Conservation (phyloP, 2,888 invertebrate species). For the Yponomeuta malinellus region DNA sequence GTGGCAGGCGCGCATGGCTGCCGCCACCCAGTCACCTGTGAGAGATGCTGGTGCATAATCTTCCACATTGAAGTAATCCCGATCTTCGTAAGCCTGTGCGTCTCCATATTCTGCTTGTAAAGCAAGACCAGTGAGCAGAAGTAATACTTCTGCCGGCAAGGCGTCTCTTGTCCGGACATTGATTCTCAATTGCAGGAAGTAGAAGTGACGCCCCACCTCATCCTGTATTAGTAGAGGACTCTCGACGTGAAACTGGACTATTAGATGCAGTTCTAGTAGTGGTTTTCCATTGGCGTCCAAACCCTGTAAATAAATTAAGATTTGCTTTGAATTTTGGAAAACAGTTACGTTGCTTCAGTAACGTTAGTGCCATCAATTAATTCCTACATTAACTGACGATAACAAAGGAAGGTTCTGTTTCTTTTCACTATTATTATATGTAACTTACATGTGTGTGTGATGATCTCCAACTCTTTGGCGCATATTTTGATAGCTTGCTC, state of each 20-base stretch:
- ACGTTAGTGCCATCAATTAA: too few relatives aligned
- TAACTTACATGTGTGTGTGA: conserved; percentile 90
- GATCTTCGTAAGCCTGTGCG: conserved; percentile 62
- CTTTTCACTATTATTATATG: background rate
- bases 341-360: too few relatives aligned
- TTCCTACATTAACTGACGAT: too few relatives aligned
- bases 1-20: conserved; percentile 85
- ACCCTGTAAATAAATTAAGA: conserved; percentile 76
- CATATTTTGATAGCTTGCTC: conserved; percentile 96
- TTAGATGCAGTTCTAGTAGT: conserved; percentile 90
- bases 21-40: conserved; percentile 75
- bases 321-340: background rate
- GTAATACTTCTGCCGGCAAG: conserved; percentile 78
- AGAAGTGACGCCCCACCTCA: conserved; percentile 93
- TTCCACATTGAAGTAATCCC: conserved; percentile 83
- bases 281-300: conserved; percentile 93
- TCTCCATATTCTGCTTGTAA: conserved; percentile 96
- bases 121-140: conserved; percentile 90
- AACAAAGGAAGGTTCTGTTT: background rate
- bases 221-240: conserved; percentile 92
- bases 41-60: conserved; percentile 87
- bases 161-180: conserved; percentile 85
- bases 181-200: conserved; percentile 95
- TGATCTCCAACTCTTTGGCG: conserved; percentile 96
- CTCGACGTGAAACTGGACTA: conserved; percentile 96